A percentile compares a stretch with the other conserved stretches of the same genome.
Conservation (phyloP, 1,140 invertebrate genomes). For the Drosophila pseudoananassae region DNA sequence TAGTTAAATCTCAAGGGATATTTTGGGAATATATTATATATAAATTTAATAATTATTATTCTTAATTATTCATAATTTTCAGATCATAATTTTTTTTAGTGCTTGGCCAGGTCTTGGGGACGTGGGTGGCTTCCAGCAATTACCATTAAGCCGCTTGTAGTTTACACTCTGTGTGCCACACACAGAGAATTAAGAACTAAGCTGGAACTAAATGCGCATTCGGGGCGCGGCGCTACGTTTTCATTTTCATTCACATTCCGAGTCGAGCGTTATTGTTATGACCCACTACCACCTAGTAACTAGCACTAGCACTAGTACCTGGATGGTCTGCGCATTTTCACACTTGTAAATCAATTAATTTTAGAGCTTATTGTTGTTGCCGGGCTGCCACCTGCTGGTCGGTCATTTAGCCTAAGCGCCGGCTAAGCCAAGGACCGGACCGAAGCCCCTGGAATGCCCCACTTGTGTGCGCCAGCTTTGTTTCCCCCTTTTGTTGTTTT, state of each 20-base stretch:
- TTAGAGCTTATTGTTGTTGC: constrained; percentile 57
- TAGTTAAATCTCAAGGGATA: no score
- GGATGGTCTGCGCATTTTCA: constrained; percentile 56
- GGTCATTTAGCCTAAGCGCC: constrained; percentile 74
- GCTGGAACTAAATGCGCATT: constrained; percentile 65
- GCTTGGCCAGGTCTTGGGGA: not conserved
- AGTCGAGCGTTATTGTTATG: constrained; percentile 41
- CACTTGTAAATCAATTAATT: constrained; percentile 81
- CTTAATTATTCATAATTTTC: no score
- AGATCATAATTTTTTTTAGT: no score
- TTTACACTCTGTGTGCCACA: constrained; percentile 46
- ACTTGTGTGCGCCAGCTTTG: constrained; percentile 36
- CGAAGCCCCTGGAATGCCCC: constrained; percentile 56
- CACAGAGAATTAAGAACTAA: constrained; percentile 30
- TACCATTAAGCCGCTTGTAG: constrained; percentile 75
- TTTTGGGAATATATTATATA: no score
- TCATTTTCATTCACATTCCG: constrained; percentile 36
- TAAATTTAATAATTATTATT: no score
- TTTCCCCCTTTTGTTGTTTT: constrained; percentile 44
- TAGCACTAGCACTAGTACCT: not conserved
- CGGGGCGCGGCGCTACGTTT: constrained; percentile 25
- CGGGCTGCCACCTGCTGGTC: constrained; percentile 59
- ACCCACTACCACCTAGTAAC: not conserved
- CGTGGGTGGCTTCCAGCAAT: constrained; percentile 44
- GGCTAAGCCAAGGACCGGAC: constrained; percentile 58